Evolutionary conservation across 1,140 invertebrate genomes (phyloP), one percentile per base, ranked within the genome.

Genomic region (Himalopsyche phryganea): DNA sequence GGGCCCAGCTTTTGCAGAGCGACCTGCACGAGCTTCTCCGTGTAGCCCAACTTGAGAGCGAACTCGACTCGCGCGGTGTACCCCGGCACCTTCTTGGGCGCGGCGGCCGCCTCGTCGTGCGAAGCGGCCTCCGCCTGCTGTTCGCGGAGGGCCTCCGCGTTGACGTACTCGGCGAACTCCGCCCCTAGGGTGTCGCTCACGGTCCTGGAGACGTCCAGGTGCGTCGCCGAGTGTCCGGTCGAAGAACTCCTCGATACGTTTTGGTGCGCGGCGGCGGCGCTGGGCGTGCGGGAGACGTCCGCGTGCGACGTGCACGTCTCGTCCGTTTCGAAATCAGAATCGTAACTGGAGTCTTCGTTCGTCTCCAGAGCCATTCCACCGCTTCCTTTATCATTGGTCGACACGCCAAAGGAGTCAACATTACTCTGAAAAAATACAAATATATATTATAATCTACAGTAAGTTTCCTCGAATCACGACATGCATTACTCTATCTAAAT

Each of bases 21-120:
- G 0, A 85, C 84, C 63, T 91, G 87, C 0, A 96, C 90, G 49
- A 94, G 80, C 23, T 80, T 75, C 65, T 98, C 93, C 0, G 90
- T 90, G 73, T 96, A 98, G 9, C 95, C 95, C 38, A 97, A 76
- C 74, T 95, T 96, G 20, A 92, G 74, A 0, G 87, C 91, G 67
- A 92, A 92, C 69, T 92, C 89, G 4, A 93, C 80, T 60, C 78
- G 53, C n/a, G 58, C 44, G 9, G 61, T 55, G 35, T 67, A 67
- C 11, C 52, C 53, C 7, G 63, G 54, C 2, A 55, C 49, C 40
- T 60, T 63, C 11, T 57, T 58, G 11, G 45, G 23, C 17, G 46
- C 23, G 1, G 13, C 5, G 7, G 41, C 5, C 0, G 42, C 47
- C 18, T 60, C 58, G 14, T 48, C 50, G 11, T 45, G 32, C 9